These are phyloP conservation scores for Nansenia antarctica DNA, from an alignment of 2,113 vertebrate genomes.

Conservation along the genomic window DNA sequence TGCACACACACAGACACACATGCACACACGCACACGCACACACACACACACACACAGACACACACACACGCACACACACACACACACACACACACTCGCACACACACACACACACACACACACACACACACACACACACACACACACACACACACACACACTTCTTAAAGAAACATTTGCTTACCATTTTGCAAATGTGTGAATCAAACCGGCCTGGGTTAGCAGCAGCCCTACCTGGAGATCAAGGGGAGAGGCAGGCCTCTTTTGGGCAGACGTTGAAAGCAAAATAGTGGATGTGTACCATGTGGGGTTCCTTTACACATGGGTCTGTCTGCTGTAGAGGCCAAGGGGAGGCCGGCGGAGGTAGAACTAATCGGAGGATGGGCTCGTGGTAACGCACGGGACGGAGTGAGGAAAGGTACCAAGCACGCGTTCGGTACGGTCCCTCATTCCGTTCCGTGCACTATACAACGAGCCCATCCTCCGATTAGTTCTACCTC, in stretches of 20 bases:
- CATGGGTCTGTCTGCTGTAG: not conserved
- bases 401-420: too few relatives aligned
- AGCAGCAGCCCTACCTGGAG: slow-evolving; percentile 8
- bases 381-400: too few relatives aligned
- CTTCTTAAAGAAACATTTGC: slow-evolving; percentile 35
- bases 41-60: not conserved
- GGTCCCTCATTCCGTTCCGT: too few relatives aligned
- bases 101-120: not conserved
- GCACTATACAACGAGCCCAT: too few relatives aligned
- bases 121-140: not conserved
- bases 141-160: slow-evolving; percentile 21
- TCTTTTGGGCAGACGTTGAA: slow-evolving; percentile 24
- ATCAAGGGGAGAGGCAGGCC: slow-evolving; percentile 16
- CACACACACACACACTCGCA: not conserved
- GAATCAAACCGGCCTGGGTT: slow-evolving; percentile 27
- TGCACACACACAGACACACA: slow-evolving; percentile 14
- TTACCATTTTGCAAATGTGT: slow-evolving; percentile 21
- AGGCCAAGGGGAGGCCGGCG: not conserved
- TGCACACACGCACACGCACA: not conserved
- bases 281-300: slow-evolving; percentile 16
- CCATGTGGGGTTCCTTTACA: slow-evolving; percentile 1
- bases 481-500: too few relatives aligned
- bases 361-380: too few relatives aligned
- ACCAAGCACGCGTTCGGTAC: too few relatives aligned
- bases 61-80: slow-evolving; percentile 20